Evolutionary conservation across 2,797 vertebrate species (phyloP).

Genomic region (Falco biarmicus): DNA sequence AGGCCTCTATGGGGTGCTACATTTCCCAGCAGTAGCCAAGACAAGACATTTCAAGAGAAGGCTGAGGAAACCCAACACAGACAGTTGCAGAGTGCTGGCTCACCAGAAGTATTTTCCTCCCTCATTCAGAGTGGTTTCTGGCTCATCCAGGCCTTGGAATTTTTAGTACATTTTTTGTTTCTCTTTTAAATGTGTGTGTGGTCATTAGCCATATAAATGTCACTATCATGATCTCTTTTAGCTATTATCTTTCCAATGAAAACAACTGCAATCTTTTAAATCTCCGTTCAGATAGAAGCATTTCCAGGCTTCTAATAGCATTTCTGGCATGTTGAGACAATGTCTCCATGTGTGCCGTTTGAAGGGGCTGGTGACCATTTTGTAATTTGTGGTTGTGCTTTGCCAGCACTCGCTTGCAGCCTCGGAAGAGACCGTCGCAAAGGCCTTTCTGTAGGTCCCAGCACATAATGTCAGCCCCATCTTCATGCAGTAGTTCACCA

Average conservation of each 20-base stretch:
- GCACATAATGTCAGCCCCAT: neutral
- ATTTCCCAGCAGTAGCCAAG: conserved; percentile 44
- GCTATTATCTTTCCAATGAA: conserved; percentile 41
- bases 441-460: neutral
- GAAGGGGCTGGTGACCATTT: neutral
- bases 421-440: neutral
- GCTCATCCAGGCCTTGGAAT: neutral
- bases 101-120: conserved; percentile 33
- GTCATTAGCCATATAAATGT: conserved; percentile 54
- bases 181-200: conserved; percentile 46
- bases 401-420: neutral
- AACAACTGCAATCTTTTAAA: conserved; percentile 37
- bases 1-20: neutral
- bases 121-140: conserved; percentile 54
- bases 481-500: neutral
- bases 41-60: neutral
- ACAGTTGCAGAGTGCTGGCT: conserved; percentile 2
- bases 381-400: neutral
- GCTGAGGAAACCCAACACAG: conserved; percentile 31
- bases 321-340: neutral
- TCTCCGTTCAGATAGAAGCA: conserved; percentile 14
- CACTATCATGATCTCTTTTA: conserved; percentile 12
- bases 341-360: neutral
- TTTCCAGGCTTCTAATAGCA: neutral
- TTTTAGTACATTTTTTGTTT: conserved; percentile 53